phyloP scores from a whole-genome alignment of 2,113 vertebrate species.

The Larimichthys crocea region DNA sequence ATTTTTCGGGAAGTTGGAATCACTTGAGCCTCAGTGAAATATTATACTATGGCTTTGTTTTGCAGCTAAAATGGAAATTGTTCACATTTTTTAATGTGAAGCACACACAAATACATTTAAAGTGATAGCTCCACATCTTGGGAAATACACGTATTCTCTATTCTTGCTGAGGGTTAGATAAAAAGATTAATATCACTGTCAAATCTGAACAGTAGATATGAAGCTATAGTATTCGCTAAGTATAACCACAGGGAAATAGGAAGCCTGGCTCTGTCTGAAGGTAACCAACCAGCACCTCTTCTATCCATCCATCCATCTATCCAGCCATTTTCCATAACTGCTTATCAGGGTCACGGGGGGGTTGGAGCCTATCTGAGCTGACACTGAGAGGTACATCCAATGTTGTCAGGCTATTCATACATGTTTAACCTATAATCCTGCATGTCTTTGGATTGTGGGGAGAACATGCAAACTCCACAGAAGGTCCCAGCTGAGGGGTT shows the following conservation, averaged over 20 bases:
- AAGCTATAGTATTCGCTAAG: conserved; percentile 1
- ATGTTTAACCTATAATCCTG: too few species aligned
- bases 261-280: neutral
- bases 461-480: too few species aligned
- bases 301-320: too few species aligned
- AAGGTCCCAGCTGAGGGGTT: too few species aligned
- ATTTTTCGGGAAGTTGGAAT: conserved; percentile 27
- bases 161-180: neutral
- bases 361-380: too few species aligned
- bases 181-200: neutral
- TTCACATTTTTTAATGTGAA: neutral
- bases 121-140: neutral
- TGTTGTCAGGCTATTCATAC: too few species aligned
- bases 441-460: too few species aligned
- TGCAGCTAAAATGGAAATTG: neutral
- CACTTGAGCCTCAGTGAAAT: conserved; percentile 3
- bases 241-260: neutral
- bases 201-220: neutral
- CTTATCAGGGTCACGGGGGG: too few species aligned
- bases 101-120: neutral
- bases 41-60: conserved; percentile 38
- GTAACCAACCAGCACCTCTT: neutral
- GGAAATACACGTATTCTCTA: neutral
- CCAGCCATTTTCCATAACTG: too few species aligned
- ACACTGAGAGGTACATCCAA: too few species aligned